Evolutionary conservation across 2,888 invertebrate genomes (phyloP), one percentile per base, ranked within the genome.

Genomic region (Synanthedon myopaeformis): DNA sequence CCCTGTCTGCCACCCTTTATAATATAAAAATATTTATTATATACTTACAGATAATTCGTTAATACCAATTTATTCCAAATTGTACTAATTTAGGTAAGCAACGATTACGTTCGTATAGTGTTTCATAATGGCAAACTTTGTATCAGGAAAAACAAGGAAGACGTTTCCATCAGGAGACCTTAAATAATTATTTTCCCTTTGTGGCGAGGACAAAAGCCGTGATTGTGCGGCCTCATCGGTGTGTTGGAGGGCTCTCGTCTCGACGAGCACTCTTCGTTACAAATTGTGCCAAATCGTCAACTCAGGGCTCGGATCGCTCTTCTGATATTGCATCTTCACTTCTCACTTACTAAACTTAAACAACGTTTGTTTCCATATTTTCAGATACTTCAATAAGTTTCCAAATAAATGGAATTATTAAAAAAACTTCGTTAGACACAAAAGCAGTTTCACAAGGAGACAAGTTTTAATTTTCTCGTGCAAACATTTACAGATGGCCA

Each of bases 281-380:
- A 76, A 79, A 82, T 79, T 79, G 79, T 75, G 71, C 70, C 76
- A 80, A 82, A 81, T 79, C 81, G 79, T 73, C 76, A 77, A 79
- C 69, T 77, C 74, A 63, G 70, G 66, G 14, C 58, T 60, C 62
- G 69, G 74, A 76, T 79, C 75, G 69, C 70, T 70, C 76, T 72
- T 73, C 65, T 67, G 70, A 76, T 74, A 70, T 66, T 67, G 68
- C 67, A 65, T 62, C 61, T 62, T 61, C 63, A 60, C 59, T 57
- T 49, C 17, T 6, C 19, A 49, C 49, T 49, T 23, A 49, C 17
- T 17, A 45, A 45, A 45, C n/a, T 45, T 13, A 45, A 45, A 45
- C 45, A 45, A 45, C 14, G 13, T 35, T 35, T 45, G 2, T 13
- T 45, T n/a, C 45, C 45, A 45, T 13, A 6, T n/a, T 45, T 45